Conservation (phyloP, 2,113 vertebrate species). For the Neopipo cinnamomea region DNA sequence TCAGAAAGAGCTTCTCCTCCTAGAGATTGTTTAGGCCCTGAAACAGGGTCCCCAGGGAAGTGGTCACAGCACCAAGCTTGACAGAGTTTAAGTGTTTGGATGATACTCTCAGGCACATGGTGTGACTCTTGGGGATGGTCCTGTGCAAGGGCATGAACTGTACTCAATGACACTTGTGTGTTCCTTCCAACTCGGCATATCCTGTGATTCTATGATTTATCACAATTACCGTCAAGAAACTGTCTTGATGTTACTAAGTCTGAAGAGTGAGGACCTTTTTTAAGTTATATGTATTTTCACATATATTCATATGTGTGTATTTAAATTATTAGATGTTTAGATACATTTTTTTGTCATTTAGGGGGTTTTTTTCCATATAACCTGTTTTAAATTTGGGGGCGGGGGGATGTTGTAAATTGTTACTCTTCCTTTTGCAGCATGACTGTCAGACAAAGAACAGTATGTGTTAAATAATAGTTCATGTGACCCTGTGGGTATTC, state of each 20-base stretch:
- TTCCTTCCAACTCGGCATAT: not conserved
- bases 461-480: not conserved
- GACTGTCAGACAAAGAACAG: not conserved
- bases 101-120: not conserved
- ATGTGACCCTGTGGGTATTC: not conserved
- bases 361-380: not conserved
- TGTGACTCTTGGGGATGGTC: not conserved
- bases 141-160: not conserved
- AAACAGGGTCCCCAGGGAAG: not conserved
- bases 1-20: not conserved
- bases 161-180: not conserved
- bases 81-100: not conserved
- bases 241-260: not conserved
- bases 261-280: not conserved
- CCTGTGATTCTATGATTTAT: not conserved
- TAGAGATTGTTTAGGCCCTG: not conserved
- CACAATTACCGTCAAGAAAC: not conserved
- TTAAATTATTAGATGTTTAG: not conserved
- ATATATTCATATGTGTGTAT: not conserved
- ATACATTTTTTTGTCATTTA: not conserved
- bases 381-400: not conserved
- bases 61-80: not conserved
- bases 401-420: not conserved
- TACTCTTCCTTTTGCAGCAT: not conserved
- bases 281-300: not conserved